These are phyloP conservation scores for Galagoides demidoff DNA, from an alignment of 2,797 vertebrate species.

Conservation along the genomic window DNA sequence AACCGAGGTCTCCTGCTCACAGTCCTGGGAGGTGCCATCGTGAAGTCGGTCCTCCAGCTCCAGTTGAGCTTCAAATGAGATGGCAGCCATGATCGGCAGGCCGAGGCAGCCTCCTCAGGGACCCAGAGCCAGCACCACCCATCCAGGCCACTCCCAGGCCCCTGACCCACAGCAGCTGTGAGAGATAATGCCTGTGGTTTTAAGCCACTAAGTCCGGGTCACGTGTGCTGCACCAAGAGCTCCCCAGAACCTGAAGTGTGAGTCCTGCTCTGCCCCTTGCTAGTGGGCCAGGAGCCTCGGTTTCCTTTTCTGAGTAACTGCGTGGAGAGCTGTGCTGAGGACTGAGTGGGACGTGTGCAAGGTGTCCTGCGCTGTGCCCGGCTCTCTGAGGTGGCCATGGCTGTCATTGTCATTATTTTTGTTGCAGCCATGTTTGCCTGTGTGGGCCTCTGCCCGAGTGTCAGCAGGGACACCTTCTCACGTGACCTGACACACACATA, in stretches of 20 bases:
- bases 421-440: accelerated
- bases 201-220: neutral
- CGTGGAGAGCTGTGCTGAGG: accelerated
- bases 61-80: neutral
- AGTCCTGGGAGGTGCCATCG: accelerated
- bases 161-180: neutral
- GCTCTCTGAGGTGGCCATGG: accelerated
- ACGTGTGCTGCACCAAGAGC: neutral
- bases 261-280: neutral
- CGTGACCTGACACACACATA: accelerated
- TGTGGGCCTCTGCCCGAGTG: too few species aligned
- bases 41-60: neutral
- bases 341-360: accelerated
- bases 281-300: neutral
- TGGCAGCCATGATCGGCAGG: accelerated
- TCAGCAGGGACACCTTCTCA: neutral
- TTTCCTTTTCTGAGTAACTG: neutral
- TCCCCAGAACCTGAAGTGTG: accelerated
- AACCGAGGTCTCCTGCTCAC: accelerated
- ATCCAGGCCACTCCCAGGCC: neutral
- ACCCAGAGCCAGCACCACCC: neutral
- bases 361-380: accelerated
- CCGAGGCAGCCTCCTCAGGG: too few species aligned
- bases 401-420: accelerated
- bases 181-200: too few species aligned